These are phyloP conservation scores for Lithophane socia DNA, from an alignment of 2,888 invertebrate species.

Conservation along the genomic window DNA sequence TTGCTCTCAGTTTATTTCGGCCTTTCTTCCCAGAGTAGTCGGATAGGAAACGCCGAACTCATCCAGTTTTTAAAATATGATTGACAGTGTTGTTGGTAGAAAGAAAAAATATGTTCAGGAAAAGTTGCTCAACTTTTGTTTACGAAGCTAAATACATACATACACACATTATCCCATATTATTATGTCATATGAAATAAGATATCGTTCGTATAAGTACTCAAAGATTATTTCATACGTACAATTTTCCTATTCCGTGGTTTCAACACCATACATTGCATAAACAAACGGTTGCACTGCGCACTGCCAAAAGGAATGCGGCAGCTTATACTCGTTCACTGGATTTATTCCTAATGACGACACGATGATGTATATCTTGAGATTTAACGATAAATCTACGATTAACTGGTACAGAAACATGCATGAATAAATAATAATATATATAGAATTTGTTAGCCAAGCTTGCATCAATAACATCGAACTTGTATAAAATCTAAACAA, in stretches of 20 bases:
- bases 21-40: too few species aligned
- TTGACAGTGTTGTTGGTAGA: too few species aligned
- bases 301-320: constrained; percentile 69
- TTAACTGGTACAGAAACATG: constrained; percentile 56
- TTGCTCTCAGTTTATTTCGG: not conserved
- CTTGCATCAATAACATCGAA: constrained; percentile 32
- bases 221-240: constrained; percentile 33
- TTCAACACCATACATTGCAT: constrained; percentile 62
- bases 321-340: constrained; percentile 57
- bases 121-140: constrained; percentile 4
- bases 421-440: constrained; percentile 51
- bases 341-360: constrained; percentile 68
- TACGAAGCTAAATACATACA: not conserved
- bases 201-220: constrained; percentile 30
- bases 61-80: too few species aligned
- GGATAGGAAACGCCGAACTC: too few species aligned
- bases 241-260: constrained; percentile 54
- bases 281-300: constrained; percentile 56
- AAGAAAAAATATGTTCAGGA: too few species aligned
- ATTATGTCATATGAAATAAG: constrained; percentile 25
- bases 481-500: not conserved
- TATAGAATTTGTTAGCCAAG: constrained; percentile 37
- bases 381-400: constrained; percentile 68
- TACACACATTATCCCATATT: not conserved
- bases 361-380: constrained; percentile 69